Conservation (phyloP, 2,797 vertebrate genomes). For the Coranthus polyacanthus region DNA sequence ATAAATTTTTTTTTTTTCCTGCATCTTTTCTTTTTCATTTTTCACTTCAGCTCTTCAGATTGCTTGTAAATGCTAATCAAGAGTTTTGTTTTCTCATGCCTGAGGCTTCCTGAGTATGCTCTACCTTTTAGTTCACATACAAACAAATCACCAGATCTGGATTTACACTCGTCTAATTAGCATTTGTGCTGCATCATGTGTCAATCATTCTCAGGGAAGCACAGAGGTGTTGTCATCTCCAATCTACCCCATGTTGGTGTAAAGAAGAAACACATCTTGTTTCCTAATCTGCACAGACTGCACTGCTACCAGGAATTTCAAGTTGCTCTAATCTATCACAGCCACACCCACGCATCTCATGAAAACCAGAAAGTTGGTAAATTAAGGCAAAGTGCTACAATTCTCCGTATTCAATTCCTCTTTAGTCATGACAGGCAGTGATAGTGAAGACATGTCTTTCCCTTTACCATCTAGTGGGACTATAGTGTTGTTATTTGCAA, state of each 20-base stretch:
- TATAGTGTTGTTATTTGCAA: too few species aligned
- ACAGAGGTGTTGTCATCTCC: conserved; percentile 46
- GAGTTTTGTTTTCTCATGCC: conserved; percentile 18
- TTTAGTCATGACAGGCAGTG: conserved; percentile 10
- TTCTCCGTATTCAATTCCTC: conserved; percentile 28
- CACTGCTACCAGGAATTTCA: conserved; percentile 17
- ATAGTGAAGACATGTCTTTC: not conserved
- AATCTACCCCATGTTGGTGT: conserved; percentile 64
- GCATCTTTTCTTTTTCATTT: not conserved
- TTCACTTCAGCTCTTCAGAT: not conserved
- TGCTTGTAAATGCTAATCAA: conserved; percentile 5
- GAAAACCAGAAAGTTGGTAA: conserved; percentile 22
- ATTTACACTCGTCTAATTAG: conserved; percentile 41
- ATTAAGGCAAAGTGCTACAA: conserved; percentile 23
- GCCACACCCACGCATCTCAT: conserved; percentile 17
- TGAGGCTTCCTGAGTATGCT: conserved; percentile 7
- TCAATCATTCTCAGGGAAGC: conserved; percentile 55
- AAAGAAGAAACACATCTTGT: conserved; percentile 42
- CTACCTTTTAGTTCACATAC: conserved; percentile 35
- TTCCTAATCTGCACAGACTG: conserved; percentile 33
- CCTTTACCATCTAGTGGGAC: too few species aligned
- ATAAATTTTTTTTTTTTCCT: not conserved
- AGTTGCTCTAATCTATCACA: conserved; percentile 44
- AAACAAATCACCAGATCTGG: conserved; percentile 48
- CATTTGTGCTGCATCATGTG: conserved; percentile 52